Conservation (phyloP, 2,888 invertebrate genomes). For the Mantis religiosa region DNA sequence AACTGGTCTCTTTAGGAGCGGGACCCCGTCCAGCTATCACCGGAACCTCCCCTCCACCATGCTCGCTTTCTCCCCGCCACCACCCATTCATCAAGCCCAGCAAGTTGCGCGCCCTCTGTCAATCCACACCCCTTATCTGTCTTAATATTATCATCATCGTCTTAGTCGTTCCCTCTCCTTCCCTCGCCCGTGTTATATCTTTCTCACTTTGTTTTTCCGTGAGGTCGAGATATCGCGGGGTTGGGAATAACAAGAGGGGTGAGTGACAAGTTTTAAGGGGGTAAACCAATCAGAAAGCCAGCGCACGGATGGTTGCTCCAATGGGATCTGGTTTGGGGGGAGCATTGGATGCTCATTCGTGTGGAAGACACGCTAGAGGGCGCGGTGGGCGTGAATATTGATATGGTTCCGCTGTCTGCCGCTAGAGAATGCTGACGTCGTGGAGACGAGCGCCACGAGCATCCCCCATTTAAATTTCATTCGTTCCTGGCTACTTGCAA, state of each 20-base stretch:
- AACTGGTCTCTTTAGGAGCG: neutral
- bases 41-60: slow-evolving; percentile 14
- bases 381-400: slow-evolving; percentile 7
- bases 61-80: neutral
- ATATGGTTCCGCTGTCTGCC: neutral
- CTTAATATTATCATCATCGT: neutral
- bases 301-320: slow-evolving; percentile 3
- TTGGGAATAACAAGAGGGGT: slow-evolving; percentile 1
- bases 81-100: slow-evolving; percentile 2
- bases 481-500: neutral
- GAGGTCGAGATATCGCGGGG: neutral
- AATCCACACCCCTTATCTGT: neutral
- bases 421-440: slow-evolving; percentile 9
- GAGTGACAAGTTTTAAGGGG: slow-evolving; percentile 17
- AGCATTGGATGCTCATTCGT: slow-evolving; percentile 31
- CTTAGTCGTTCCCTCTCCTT: neutral
- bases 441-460: neutral
- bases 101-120: slow-evolving; percentile 1
- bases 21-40: neutral
- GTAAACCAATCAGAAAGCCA: slow-evolving; percentile 22
- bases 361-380: slow-evolving; percentile 27
- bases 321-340: slow-evolving; percentile 18
- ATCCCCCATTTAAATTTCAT: neutral
- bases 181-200: neutral
- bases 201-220: slow-evolving; percentile 5